Percentiles rank a stretch among this genome's conserved stretches.
phyloP scores from a whole-genome alignment of 2,797 vertebrate species.

The Melanotaenia boesemani region DNA sequence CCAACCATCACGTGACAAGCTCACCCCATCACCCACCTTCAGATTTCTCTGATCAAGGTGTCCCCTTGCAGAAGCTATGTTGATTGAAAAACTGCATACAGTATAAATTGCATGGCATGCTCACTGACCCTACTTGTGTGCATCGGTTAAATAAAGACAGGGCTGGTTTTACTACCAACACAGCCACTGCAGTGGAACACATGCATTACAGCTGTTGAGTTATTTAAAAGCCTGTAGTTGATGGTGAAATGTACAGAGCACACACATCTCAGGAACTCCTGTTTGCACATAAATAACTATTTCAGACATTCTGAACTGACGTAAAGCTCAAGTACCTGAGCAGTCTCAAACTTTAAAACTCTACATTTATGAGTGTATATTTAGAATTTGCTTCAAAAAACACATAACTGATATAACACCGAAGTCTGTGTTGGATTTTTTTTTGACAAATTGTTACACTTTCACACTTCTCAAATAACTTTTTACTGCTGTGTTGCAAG shows the following conservation, averaged over 20 bases:
- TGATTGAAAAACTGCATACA: conserved; percentile 16
- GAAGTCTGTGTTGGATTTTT: not conserved
- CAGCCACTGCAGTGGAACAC: conserved; percentile 13
- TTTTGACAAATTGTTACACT: not conserved
- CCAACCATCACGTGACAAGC: conserved; percentile 28
- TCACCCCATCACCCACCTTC: conserved; percentile 13
- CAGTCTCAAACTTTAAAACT: not conserved
- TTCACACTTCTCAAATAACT: conserved; percentile 4
- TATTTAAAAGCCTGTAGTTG: conserved; percentile 55
- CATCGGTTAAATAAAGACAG: conserved; percentile 34
- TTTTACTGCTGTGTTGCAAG: not conserved
- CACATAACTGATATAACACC: not conserved
- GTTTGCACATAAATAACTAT: conserved; percentile 60
- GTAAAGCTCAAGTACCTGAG: conserved; percentile 39
- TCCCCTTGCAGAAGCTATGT: conserved; percentile 10
- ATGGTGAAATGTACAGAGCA: conserved; percentile 34
- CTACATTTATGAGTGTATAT: not conserved
- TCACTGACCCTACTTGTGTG: conserved; percentile 38
- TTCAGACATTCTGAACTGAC: conserved; percentile 53
- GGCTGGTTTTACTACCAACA: not conserved
- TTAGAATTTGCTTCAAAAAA: conserved; percentile 17
- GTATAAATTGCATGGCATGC: not conserved
- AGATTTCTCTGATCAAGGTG: conserved; percentile 15
- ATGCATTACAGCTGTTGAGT: conserved; percentile 39
- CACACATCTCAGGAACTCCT: conserved; percentile 38